Evolutionary conservation across 2,888 invertebrate genomes (phyloP).

Genomic region (Dascillus cervinus): DNA sequence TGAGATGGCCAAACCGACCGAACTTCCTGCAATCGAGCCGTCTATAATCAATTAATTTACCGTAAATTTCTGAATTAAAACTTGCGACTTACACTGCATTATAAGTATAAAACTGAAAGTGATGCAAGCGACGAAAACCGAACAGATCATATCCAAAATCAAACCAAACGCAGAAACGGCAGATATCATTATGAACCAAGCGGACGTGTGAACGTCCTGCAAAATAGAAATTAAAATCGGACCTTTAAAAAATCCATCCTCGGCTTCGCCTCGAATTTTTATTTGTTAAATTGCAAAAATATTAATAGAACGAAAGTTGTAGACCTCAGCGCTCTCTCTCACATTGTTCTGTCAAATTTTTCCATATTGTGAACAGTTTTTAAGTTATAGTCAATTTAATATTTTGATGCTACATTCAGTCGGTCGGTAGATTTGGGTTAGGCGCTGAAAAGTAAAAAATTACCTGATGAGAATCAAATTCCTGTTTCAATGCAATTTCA

Average conservation of each 20-base stretch:
- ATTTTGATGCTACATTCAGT: not conserved
- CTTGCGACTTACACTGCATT: constrained; percentile 44
- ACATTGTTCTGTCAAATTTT: not conserved
- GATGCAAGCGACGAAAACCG: constrained; percentile 51
- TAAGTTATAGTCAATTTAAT: not conserved
- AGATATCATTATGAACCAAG: constrained; percentile 55
- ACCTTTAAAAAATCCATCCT: too few relatives aligned
- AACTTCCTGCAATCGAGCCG: constrained; percentile 42
- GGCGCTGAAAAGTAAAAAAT: too few relatives aligned
- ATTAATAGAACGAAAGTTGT: not conserved
- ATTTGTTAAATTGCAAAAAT: not conserved
- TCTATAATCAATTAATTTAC: constrained; percentile 8
- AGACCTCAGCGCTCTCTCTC: not conserved
- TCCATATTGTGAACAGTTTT: too few relatives aligned
- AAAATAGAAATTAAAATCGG: too few relatives aligned
- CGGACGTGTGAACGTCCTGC: constrained; percentile 54
- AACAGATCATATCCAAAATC: constrained; percentile 56
- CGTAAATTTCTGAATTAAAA: too few relatives aligned
- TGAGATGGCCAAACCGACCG: constrained; percentile 61
- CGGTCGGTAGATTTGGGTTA: too few relatives aligned
- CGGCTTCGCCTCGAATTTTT: too few relatives aligned
- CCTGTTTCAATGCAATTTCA: constrained; percentile 56
- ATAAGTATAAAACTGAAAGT: constrained; percentile 54
- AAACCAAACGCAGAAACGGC: constrained; percentile 57
- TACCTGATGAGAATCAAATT: constrained; percentile 60